Conservation (phyloP, 2,113 vertebrate genomes). For the Neomonachus schauinslandi region DNA sequence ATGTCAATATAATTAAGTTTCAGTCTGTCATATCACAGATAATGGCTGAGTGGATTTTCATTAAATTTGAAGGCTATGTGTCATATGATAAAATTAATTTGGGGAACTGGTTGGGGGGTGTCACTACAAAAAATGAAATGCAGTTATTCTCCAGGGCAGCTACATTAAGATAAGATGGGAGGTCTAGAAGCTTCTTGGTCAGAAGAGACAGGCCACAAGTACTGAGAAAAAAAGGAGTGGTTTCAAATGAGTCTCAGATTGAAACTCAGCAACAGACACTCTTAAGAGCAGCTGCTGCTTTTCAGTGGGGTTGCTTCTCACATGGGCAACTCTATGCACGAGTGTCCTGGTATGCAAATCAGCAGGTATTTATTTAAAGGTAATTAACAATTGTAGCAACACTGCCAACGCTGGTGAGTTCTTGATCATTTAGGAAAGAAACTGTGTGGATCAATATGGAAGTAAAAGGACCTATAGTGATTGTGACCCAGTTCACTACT, state of each 20-base stretch:
- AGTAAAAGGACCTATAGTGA: not conserved
- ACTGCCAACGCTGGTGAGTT: not conserved
- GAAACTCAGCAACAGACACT: not conserved
- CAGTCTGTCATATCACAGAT: constrained; percentile 55
- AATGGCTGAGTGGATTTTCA: constrained; percentile 71
- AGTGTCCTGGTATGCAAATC: not conserved
- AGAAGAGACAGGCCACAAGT: not conserved
- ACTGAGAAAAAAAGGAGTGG: not conserved
- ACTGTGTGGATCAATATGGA: not conserved
- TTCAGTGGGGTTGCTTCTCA: not conserved
- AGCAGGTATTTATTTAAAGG: not conserved
- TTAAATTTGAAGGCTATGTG: constrained; percentile 71
- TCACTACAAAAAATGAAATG: not conserved
- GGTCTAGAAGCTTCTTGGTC: not conserved
- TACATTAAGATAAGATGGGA: not conserved
- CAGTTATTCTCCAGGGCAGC: not conserved
- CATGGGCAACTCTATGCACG: not conserved
- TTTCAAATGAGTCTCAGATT: not conserved
- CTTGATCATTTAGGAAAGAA: constrained; percentile 35
- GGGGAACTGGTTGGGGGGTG: not conserved
- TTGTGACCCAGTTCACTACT: not conserved
- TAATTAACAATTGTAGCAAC: not conserved
- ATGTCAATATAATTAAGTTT: constrained; percentile 73
- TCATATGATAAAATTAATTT: constrained; percentile 69
- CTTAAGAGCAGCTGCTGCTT: not conserved